Evolutionary conservation across 2,888 invertebrate genomes (phyloP), one percentile per base, ranked within the genome.

Genomic region (Eutolmus rufibarbis): DNA sequence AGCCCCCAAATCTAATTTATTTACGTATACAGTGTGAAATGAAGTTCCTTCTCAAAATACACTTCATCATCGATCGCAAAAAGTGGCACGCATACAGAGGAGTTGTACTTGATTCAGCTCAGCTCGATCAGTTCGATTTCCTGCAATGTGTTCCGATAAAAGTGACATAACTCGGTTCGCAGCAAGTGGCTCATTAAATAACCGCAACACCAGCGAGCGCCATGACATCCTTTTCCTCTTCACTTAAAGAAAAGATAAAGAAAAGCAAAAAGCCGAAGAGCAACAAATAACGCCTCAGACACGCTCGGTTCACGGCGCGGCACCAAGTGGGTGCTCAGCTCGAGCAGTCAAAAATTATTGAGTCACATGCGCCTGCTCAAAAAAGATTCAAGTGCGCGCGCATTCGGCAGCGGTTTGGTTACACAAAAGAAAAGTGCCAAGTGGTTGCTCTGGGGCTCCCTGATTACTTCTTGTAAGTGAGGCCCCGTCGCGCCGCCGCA

Each of bases 141-240:
- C 82, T 40, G 82, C 37, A 66, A 34, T 66, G 37, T 66, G 66
- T 66, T 40, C 82, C 51, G 23, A 66, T 40, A 8, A 19, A 31
- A 31, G 57, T 84, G 82, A 84, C 66, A 66, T 84, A 84, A 84
- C 34, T 66, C 66, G 66, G 7, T 23, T 34, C 37, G 23, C 16
- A 16, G 46, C 40, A 66, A 84, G 66, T 37, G 57, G 82, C 66
- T 31, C n/a, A 84, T 84, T 34, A 23, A 84, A 84, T 84, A 84
- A 84, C 66, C 82, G 37, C 82, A 84, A 34, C 31, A 57, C 37
- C 19, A 37, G 82, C 37, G 28, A 43, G 74, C 51, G 43, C 85
- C 85, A 85, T 85, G 85, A 85, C 85, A 85, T 85, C 85, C 84
- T 84, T 85, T 85, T 85, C 74, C 74, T 46, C 37, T 66, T 28